A percentile compares a stretch with the other conserved stretches of the same genome.
Conservation (phyloP, 2,888 invertebrate genomes). For the Aspidiotus destructor region DNA sequence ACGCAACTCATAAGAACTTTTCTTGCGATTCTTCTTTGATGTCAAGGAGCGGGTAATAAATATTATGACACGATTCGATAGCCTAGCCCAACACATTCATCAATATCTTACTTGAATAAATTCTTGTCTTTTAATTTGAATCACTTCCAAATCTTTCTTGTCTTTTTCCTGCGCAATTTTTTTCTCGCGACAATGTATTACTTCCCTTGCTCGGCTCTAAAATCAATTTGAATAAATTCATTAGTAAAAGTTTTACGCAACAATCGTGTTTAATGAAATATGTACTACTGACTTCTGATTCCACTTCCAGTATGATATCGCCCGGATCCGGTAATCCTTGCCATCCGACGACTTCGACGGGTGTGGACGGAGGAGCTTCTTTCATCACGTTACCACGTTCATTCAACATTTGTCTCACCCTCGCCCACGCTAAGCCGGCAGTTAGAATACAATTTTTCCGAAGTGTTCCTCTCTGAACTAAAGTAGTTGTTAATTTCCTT, state of each 20-base stretch:
- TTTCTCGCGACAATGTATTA: no score
- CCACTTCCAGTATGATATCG: slow-evolving; percentile 74
- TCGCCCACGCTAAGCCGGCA: slow-evolving; percentile 74
- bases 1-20: no score
- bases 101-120: no score
- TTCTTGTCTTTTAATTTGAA: no score
- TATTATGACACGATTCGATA: no score
- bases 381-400: slow-evolving; percentile 59
- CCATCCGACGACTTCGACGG: slow-evolving; percentile 87
- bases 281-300: slow-evolving; percentile 53
- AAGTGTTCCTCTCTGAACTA: slow-evolving; percentile 77
- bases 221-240: neutral
- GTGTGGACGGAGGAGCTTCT: slow-evolving; percentile 65
- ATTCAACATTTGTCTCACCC: slow-evolving; percentile 69
- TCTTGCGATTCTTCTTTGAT: no score
- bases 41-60: no score
- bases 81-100: no score
- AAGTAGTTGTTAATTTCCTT: slow-evolving; percentile 70
- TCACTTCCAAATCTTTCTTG: no score
- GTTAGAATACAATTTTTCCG: slow-evolving; percentile 67
- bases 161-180: no score
- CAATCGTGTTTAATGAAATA: neutral
- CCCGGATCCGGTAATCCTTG: slow-evolving; percentile 79
- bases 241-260: neutral
- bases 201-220: neutral